phyloP scores from a whole-genome alignment of 1,140 invertebrate genomes.

The Musca domestica region DNA sequence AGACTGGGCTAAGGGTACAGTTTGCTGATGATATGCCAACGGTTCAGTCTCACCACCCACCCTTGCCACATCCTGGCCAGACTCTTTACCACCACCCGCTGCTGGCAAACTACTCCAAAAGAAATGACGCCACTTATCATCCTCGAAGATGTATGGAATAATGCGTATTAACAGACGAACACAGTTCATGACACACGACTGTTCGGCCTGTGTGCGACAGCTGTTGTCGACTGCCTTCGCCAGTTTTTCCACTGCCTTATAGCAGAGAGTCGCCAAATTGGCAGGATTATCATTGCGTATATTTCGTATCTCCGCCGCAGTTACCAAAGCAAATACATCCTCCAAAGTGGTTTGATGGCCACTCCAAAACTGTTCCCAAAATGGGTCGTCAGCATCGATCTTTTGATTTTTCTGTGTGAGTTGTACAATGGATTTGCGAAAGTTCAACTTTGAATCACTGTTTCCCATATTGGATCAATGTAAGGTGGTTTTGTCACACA shows the following conservation, averaged over 20 bases:
- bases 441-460: slow-evolving; percentile 95
- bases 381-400: slow-evolving; percentile 77
- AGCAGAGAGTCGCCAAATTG: slow-evolving; percentile 98
- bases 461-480: slow-evolving; percentile 78
- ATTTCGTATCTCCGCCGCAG: slow-evolving; percentile 88
- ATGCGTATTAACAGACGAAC: slow-evolving; percentile 87
- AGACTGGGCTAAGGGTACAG: slow-evolving; percentile 85
- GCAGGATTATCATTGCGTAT: slow-evolving; percentile 94
- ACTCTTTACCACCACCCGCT: slow-evolving; percentile 41
- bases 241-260: slow-evolving; percentile 96
- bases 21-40: slow-evolving; percentile 52
- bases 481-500: neutral
- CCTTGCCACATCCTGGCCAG: neutral
- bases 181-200: slow-evolving; percentile 94
- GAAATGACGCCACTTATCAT: slow-evolving; percentile 95
- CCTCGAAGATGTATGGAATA: slow-evolving; percentile 98
- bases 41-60: neutral
- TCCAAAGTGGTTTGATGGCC: slow-evolving; percentile 91
- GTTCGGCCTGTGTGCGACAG: slow-evolving; percentile 83
- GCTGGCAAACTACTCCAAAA: slow-evolving; percentile 96
- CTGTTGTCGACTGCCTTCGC: slow-evolving; percentile 91
- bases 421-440: slow-evolving; percentile 95
- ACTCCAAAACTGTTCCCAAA: slow-evolving; percentile 99
- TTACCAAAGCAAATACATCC: slow-evolving; percentile 96
- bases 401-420: slow-evolving; percentile 94